These are phyloP conservation scores for Progne subis DNA, from an alignment of 2,113 vertebrate genomes.

Conservation along the genomic window DNA sequence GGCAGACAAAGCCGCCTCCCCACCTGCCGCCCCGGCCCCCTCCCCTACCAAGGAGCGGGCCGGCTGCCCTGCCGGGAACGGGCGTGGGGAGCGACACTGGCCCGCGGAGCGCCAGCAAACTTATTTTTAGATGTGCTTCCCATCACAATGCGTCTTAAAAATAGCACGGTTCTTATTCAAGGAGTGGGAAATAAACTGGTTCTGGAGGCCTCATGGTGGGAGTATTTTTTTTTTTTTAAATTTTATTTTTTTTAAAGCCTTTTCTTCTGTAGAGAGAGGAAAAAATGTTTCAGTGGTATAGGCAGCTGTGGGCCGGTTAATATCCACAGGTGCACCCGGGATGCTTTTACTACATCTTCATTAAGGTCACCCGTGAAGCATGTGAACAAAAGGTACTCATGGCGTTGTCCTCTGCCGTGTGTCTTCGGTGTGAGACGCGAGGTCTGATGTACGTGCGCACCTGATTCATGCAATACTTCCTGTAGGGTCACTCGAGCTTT, in stretches of 20 bases:
- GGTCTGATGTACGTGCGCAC: not conserved
- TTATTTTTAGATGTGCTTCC: constrained; percentile 55
- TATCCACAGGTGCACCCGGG: not conserved
- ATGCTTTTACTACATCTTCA: not conserved
- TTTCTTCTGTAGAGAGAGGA: not conserved
- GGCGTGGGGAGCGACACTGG: not conserved
- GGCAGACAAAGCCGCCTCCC: constrained; percentile 45
- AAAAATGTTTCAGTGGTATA: not conserved
- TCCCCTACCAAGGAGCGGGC: not conserved
- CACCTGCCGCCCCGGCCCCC: constrained; percentile 11
- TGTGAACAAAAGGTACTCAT: not conserved
- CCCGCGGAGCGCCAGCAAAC: not conserved
- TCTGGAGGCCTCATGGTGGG: not conserved
- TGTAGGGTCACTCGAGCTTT: not conserved
- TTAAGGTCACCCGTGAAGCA: not conserved
- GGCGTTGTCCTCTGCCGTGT: not conserved
- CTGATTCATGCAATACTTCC: not conserved
- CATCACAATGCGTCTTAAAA: constrained; percentile 28
- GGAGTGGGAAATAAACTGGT: constrained; percentile 13
- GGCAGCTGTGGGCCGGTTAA: not conserved
- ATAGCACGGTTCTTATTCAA: constrained; percentile 26
- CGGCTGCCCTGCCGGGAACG: not conserved
- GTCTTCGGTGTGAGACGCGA: not conserved
- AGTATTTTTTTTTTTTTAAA: not conserved
- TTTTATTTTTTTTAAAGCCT: not conserved